Evolutionary conservation across 2,113 vertebrate species (phyloP), one percentile per base, ranked within the genome.

Genomic region (Oreocharis arfaki): DNA sequence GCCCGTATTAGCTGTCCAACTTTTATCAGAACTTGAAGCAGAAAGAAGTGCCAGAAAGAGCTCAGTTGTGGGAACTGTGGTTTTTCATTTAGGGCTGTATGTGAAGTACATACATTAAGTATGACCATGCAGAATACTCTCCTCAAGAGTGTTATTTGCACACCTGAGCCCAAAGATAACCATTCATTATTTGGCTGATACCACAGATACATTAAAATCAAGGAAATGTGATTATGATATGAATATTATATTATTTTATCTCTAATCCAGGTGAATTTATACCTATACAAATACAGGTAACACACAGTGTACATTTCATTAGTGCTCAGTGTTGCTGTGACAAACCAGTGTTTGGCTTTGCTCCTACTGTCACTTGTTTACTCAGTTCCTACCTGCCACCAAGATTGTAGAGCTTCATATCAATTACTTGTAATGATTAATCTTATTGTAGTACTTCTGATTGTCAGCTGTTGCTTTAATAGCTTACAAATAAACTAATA

Each of bases 401-500:
- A 70, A 69, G 67, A 88, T 83, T 18, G 28, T 5, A 35, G 27
- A 79, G 68, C 47, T 79, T 80, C 86, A 30, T 78, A 79, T 87
- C 60, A 47, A 27, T 59, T 86, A 44, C 68, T 60, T 75, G 49
- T 73, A 96, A 95, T 75, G 52, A 82, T 91, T 95, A 81, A 93
- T 92, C 89, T 71, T 78, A 64, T 9, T 75, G 44, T 55, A 22
- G 33, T 59, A 28, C 52, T 89, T 33, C 61, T 82, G 49, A 81
- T 35, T 67, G 42, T 46, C 52, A 87, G 42, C 21, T 57, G 39
- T 39, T 90, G 39, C 35, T 84, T 55, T 93, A 96, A 93, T 93
- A 91, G 86, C 56, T 96, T 78, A 95, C 93, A 75, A 75, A 95
- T 95, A 86, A 96, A 95, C 64, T 70, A 20, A 81, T 89, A 61